phyloP scores from a whole-genome alignment of 2,113 vertebrate species.

The Campylorhamphus procurvoides region DNA sequence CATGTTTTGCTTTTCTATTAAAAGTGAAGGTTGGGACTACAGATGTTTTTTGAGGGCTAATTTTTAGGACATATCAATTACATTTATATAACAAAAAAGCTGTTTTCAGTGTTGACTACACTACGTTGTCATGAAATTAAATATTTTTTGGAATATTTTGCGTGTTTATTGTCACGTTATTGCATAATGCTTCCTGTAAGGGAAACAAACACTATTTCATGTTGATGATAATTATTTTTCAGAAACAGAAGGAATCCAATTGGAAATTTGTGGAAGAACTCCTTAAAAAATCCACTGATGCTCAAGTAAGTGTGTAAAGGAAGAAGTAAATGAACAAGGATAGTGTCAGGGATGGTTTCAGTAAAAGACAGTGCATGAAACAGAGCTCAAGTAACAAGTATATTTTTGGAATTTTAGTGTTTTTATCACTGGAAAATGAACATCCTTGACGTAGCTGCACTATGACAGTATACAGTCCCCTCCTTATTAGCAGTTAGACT shows the following conservation, averaged over 20 bases:
- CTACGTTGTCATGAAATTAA: not conserved
- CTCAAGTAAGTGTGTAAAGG: conserved; percentile 78
- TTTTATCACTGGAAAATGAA: conserved; percentile 33
- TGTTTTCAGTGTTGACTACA: not conserved
- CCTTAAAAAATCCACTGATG: conserved; percentile 82
- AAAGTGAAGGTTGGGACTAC: not conserved
- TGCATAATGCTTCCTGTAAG: not conserved
- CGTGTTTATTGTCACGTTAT: not conserved
- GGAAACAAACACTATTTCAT: not conserved
- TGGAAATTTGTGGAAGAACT: conserved; percentile 90
- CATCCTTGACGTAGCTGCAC: not conserved
- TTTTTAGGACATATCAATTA: not conserved
- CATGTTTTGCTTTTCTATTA: not conserved
- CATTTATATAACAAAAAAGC: not conserved
- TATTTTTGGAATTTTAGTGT: conserved; percentile 28
- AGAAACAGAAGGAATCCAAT: conserved; percentile 86
- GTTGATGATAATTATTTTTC: conserved; percentile 38
- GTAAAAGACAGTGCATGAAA: not conserved
- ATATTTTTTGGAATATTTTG: not conserved
- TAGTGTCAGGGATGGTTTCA: not conserved
- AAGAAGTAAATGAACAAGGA: not conserved
- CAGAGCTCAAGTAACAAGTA: not conserved
- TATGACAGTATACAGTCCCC: not conserved
- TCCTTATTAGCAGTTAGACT: conserved; percentile 52
- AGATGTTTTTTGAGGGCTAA: not conserved